Base-by-base conservation (phyloP, 2,797 vertebrate species). In the Margarornis squamiger region DNA sequence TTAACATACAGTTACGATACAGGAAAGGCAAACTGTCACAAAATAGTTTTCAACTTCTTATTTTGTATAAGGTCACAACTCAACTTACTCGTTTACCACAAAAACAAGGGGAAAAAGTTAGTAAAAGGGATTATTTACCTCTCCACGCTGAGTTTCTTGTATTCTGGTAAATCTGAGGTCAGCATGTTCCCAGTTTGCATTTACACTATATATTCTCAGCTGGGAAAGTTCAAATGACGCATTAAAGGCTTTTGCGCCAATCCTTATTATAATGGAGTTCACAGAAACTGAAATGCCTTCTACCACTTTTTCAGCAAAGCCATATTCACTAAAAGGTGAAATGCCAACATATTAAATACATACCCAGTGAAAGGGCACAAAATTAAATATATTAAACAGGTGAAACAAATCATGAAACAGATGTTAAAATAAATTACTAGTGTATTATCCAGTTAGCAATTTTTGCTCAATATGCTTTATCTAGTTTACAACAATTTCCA, bases 251-350 rank as follows among this genome's bases (percentile, higher is more conserved):
- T 99, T 99, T 95, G 99, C 99, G 30, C 99, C 98, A 98, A 99
- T 99, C 96, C 99, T 97, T 96, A 99, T 99, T 92, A 99, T 88
- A 82, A 99, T 99, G 96, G 99, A 99, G 97, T 99, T 99, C 94
- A 99, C 99, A 93, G 99, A 99, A 94, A 99, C 98, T 17, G 99
- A 98, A 93, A 99, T 99, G 70, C 99, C 99, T 97, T 99, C 99
- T 38, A 99, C 99, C 79, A 99, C 99, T 97, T 99, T 99, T 98
- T 99, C 99, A 72, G 99, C 99, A 98, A 99, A 99, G 96, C 99
- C 99, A 86, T 99, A 99, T 96, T 99, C 99, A 97, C 99, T 99
- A 96, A 27, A 96, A 97, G 96, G 91, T 86, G 88, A 97, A 97
- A 97, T 94, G 48, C 6, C 93, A 93, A 96, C 18, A 72, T 46